Base-by-base conservation (phyloP, 1,140 invertebrate species). In the Trinorchestia longiramus region DNA sequence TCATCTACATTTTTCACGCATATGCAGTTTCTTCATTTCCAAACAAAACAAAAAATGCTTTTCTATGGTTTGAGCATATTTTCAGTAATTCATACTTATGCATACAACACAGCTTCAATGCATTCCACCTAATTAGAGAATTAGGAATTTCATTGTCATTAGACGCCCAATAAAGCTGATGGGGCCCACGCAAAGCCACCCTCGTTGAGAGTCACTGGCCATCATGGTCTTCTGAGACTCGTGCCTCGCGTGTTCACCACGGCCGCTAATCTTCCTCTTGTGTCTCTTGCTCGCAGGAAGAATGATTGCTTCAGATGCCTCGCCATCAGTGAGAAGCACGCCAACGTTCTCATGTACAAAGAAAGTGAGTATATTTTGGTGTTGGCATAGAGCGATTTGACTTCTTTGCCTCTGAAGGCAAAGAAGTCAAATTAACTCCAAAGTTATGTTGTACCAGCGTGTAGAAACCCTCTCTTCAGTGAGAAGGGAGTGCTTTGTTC, bases 281-380 rank as follows among this genome's bases (percentile, higher is more conserved):
- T 77, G 62, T 77, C 62, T 36, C 62, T 36, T 77, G 62, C 62
- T 45, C 95, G 43, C 95, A 96, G 95, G 88, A 95, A 77, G 36
- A 87, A 95, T 36, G 96, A 95, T 17, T 98, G 98, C 97, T 98
- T 97, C 97, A 97, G 98, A 15, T 98, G 98, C 96, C 97, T 98
- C 95, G 98, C 98, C 95, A 98, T 98, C 96, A 98, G 98, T 96
- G 97, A 98, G 96, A 97, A 98, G 95, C 98, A 98, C 97, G 97
- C 97, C 95, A 98, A 98, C 97, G 98, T 98, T 43, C 97, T 98
- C 41, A 98, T 98, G 96, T 98, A 98, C 97, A 98, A 98, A 97
- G 98, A 98, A 97, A 98, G 98, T 98, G 97, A 98, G 98, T 97
- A 95, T 90, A 15, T 36, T 1, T 6, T 8, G 47, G 47, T 53